Conservation (phyloP, 2,888 invertebrate genomes). For the Arctia plantaginis region DNA sequence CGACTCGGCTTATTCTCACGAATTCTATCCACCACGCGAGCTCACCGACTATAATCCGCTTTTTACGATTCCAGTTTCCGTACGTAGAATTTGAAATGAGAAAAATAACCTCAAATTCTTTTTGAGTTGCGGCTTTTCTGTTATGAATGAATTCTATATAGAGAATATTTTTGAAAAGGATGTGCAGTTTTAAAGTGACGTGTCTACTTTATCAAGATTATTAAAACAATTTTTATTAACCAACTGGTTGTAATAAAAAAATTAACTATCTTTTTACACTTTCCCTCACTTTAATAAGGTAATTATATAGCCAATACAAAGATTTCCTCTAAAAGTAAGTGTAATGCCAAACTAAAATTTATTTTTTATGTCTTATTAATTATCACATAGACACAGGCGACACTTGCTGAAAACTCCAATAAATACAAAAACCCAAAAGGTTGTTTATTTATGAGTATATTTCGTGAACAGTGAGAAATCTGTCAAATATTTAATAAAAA, state of each 20-base stretch:
- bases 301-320: background rate
- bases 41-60: conserved; percentile 82
- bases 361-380: background rate
- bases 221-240: background rate
- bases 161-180: conserved; percentile 41
- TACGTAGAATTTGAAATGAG: conserved; percentile 84
- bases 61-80: conserved; percentile 84
- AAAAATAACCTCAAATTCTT: conserved; percentile 82
- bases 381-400: background rate
- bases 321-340: background rate
- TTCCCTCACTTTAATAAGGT: background rate
- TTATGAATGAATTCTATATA: conserved; percentile 73
- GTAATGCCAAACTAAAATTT: background rate
- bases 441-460: too few relatives aligned
- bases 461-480: too few relatives aligned
- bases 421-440: background rate
- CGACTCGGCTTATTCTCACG: conserved; percentile 79
- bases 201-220: conserved; percentile 2
- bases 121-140: conserved; percentile 71
- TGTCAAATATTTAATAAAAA: too few relatives aligned
- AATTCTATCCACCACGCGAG: conserved; percentile 79
- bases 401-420: background rate
- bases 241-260: background rate
- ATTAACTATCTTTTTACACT: background rate
- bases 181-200: conserved; percentile 36